phyloP scores from a whole-genome alignment of 2,113 vertebrate genomes.

The Camelus dromedarius region DNA sequence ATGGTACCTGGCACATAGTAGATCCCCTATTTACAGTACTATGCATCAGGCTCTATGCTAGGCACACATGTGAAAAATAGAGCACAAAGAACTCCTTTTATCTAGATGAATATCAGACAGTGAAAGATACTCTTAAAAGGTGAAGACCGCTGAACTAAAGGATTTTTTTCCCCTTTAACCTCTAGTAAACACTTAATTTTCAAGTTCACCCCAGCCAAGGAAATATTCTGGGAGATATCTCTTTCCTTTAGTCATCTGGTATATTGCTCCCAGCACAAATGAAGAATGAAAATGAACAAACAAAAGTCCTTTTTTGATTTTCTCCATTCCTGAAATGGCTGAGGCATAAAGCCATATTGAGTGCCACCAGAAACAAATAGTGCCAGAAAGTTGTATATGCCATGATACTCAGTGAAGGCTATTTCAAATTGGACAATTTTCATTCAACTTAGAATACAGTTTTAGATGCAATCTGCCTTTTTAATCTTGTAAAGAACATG shows the following conservation, averaged over 20 bases:
- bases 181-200: slow-evolving; percentile 1
- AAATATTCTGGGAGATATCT: not conserved
- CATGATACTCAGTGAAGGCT: not conserved
- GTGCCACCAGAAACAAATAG: not conserved
- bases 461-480: slow-evolving; percentile 48
- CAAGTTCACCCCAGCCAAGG: not conserved
- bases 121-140: not conserved
- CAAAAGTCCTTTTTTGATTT: not conserved
- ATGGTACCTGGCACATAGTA: not conserved
- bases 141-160: not conserved
- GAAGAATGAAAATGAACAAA: not conserved
- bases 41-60: not conserved
- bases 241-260: not conserved
- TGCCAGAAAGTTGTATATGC: not conserved
- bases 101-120: not conserved
- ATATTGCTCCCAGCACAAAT: not conserved
- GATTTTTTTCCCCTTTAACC: not conserved
- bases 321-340: not conserved
- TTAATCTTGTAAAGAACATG: slow-evolving; percentile 45
- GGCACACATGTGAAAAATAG: not conserved
- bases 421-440: slow-evolving; percentile 5
- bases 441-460: not conserved
- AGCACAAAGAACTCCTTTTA: not conserved
- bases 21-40: not conserved
- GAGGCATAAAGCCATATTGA: not conserved